Evolutionary conservation across 2,797 vertebrate species (phyloP), one percentile per base, ranked within the genome.

Genomic region (Adrianichthys oophorus): DNA sequence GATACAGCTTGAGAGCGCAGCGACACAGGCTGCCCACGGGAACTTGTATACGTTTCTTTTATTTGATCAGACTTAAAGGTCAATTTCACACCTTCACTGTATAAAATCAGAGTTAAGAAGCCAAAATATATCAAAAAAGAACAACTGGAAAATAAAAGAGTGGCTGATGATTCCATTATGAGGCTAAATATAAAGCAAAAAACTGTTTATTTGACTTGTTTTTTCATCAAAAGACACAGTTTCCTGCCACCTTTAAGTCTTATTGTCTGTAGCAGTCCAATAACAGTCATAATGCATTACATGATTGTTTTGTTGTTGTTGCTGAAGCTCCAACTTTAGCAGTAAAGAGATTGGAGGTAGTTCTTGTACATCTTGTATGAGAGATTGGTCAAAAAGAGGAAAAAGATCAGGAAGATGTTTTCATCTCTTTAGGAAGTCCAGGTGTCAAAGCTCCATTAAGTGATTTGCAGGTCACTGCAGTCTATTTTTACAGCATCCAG

Each of bases 401-500:
- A 23, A 19, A 18, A 40, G n/a, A 8, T 62, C 24, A 32, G 41
- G 55, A 64, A 24, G 32, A 0, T 0, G 13, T 12, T 51, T 53
- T 56, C 8, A 4, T 46, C 19, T 41, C 26, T 18, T 37, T 37
- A 23, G 18, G 23, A 37, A 50, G 44, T 58, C 62, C 49, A 43
- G 46, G 7, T 48, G 49, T 74, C 48, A 53, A 48, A 29, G 24
- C 17, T 5, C 19, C 32, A 18, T 41, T 62, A 51, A 48, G 5
- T 16, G 19, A 62, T 70, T 54, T 86, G 72, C 62, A 87, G 58
- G 26, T 90, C 78, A 49, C 82, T 80, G 46, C 91, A 87, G 76
- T 86, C 85, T 3, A 98, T 92, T 74, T 89, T 95, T 23, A 99
- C 90, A 0, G 61, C 46, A 0, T 95, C 95, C 72, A 99, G 59